phyloP scores from a whole-genome alignment of 2,888 invertebrate genomes.

The Hydraecia micacea region DNA sequence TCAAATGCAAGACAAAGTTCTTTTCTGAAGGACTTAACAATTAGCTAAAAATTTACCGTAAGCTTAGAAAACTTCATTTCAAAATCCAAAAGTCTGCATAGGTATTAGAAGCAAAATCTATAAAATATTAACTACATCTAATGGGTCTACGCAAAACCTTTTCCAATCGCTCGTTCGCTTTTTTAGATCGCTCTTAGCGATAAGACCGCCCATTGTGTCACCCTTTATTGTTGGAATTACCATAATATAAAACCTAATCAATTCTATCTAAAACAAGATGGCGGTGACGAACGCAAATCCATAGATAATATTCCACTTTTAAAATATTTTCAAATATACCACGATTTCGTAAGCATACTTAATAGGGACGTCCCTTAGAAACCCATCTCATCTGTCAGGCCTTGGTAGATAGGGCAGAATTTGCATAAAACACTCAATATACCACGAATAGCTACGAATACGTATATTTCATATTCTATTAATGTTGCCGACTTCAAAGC shows the following conservation, averaged over 20 bases:
- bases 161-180: background rate
- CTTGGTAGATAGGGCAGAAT: conserved; percentile 68
- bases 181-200: too few species aligned
- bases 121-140: conserved; percentile 19
- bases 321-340: conserved; percentile 58
- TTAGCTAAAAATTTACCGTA: background rate
- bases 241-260: conserved; percentile 24
- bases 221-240: too few species aligned
- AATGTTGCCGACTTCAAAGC: conserved; percentile 66
- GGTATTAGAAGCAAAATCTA: background rate
- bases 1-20: background rate
- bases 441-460: conserved; percentile 44
- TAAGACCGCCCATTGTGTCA: too few species aligned
- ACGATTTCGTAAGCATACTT: conserved; percentile 56
- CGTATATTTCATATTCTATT: conserved; percentile 76
- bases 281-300: conserved; percentile 21
- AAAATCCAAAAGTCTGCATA: background rate
- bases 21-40: background rate
- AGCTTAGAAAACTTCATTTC: background rate
- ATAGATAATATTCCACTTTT: conserved; percentile 40
- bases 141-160: conserved; percentile 3
- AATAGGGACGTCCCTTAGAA: conserved; percentile 56
- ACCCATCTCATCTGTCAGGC: conserved; percentile 68
- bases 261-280: conserved; percentile 41
- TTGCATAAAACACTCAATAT: conserved; percentile 73